Evolutionary conservation across 2,113 vertebrate species (phyloP).

Genomic region (Lutjanus erythropterus): DNA sequence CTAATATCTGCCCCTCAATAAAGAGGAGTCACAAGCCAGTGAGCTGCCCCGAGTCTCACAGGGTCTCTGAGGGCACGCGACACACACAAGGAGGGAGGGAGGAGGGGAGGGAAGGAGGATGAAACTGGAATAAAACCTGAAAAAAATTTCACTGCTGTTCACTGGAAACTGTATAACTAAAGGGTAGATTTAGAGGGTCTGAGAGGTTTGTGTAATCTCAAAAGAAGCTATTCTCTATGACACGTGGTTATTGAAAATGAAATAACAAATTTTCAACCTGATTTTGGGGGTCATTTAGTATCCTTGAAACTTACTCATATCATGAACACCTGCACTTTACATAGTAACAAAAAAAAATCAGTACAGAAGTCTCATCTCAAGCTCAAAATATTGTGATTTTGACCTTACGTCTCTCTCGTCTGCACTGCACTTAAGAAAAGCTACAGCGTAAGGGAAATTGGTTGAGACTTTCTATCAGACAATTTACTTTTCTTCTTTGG

Average conservation of each 20-base stretch:
- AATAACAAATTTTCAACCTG: not conserved
- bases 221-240: not conserved
- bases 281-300: not conserved
- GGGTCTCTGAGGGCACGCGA: slow-evolving; percentile 46
- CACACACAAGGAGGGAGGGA: slow-evolving; percentile 17
- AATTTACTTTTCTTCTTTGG: too few relatives aligned
- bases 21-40: slow-evolving; percentile 73
- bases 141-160: slow-evolving; percentile 39
- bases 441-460: too few relatives aligned
- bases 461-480: too few relatives aligned
- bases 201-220: not conserved
- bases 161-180: slow-evolving; percentile 11
- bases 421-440: too few relatives aligned
- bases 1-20: slow-evolving; percentile 81
- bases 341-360: not conserved
- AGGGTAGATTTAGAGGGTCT: not conserved
- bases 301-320: not conserved
- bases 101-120: slow-evolving; percentile 20
- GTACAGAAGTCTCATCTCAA: not conserved
- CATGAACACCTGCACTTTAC: not conserved
- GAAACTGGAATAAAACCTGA: slow-evolving; percentile 13
- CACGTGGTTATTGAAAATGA: not conserved
- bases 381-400: not conserved
- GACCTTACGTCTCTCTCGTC: too few relatives aligned
- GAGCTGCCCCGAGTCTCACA: slow-evolving; percentile 51